Percentiles rank a stretch among this genome's conserved stretches.
Conservation (phyloP, 92 coral and sea anemone species). For the Phenganax marumi region DNA sequence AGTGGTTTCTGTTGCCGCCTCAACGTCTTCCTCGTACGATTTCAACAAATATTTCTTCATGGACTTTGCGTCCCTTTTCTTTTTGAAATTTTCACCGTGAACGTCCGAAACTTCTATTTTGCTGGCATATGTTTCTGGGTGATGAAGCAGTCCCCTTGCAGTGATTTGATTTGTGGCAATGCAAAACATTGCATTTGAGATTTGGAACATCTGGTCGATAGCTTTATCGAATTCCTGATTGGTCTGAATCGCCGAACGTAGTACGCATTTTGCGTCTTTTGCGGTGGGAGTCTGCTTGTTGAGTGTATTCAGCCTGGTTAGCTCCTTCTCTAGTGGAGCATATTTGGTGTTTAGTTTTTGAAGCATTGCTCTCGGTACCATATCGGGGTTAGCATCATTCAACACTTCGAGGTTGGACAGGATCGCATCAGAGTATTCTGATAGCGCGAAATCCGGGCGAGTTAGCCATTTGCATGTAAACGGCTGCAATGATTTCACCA, state of each 20-base stretch:
- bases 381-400: no score
- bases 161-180: neutral
- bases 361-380: neutral
- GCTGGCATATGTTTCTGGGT: no score
- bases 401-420: neutral
- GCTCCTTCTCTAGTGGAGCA: neutral
- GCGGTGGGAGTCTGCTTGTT: neutral
- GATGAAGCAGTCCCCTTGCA: neutral
- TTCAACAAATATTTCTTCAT: no score
- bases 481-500: neutral
- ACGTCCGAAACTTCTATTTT: no score
- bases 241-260: neutral
- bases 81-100: no score
- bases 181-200: neutral
- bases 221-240: neutral
- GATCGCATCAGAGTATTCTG: neutral
- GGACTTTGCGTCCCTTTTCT: no score
- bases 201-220: neutral
- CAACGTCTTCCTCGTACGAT: no score
- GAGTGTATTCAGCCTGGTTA: neutral
- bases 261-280: neutral
- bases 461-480: slow-evolving; percentile 29
- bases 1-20: no score
- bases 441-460: neutral
- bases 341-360: neutral